Evolutionary conservation across 2,888 invertebrate genomes (phyloP), one percentile per base, ranked within the genome.

Genomic region (Xestia c-nigrum): DNA sequence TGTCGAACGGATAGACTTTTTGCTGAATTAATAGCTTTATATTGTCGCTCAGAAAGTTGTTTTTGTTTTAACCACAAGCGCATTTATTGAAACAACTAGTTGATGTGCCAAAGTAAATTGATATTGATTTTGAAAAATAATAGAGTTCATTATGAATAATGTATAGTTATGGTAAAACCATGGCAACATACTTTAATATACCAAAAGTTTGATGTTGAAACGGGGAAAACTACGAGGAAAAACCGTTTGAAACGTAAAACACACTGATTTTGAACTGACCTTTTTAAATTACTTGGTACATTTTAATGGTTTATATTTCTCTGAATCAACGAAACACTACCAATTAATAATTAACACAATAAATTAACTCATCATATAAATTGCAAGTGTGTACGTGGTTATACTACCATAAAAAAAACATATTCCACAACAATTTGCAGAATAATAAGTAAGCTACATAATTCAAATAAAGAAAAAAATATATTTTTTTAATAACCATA

Each of bases 11-110:
- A 12, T 57, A 47, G 59, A 68, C 50, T 61, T 24, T 43, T 12
- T 65, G 24, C 5, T 5, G 24, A 40, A 47, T 79, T 74, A 82
- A 68, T 80, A 55, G 64, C 21, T 71, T 63, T 71, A 38, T 52
- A 50, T 69, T 76, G 65, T 81, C 59, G 38, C 5, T 21, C 38
- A 50, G 61, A 63, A 75, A 57, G 21, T 61, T 63, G 38, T 19
- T n/a, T 52, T 38, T 43, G 19, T 75, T 81, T 47, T 64, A 38
- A 67, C 31, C 12, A 7, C 43, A 57, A 57, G 66, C 10, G 7
- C 38, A 46, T 82, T 57, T 50, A 64, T 31, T 38, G 38, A 65
- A 65, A 24, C 38, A 38, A 5, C 12, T 14, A n/a, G 24, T 12
- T 47, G 31, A n/a, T 12, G n/a, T 55, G 31, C 19, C 16, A 43